Evolutionary conservation across 2,113 vertebrate species (phyloP).

Genomic region (Arothron firmamentum): DNA sequence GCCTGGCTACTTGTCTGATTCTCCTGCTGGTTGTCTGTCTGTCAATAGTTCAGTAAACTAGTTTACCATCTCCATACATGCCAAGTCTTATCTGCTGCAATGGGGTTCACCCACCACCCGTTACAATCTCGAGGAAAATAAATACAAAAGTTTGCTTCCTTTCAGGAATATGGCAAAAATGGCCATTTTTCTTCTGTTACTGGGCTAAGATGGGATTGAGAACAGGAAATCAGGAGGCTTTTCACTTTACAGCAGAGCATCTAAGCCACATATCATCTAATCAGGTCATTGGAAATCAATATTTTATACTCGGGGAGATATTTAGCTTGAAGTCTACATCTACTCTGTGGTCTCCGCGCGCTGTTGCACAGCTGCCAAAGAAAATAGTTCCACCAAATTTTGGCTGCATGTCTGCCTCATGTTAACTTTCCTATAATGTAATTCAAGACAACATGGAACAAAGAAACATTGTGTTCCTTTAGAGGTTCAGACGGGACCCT

Average conservation of each 20-base stretch:
- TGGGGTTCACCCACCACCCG: no score
- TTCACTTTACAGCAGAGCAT: slow-evolving; percentile 9
- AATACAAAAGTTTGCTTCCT: slow-evolving; percentile 20
- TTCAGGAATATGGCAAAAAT: slow-evolving; percentile 11
- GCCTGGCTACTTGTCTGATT: no score
- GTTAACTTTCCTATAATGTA: slow-evolving; percentile 10
- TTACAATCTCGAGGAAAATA: not conserved
- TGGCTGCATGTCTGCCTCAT: slow-evolving; percentile 31
- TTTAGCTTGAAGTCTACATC: slow-evolving; percentile 3
- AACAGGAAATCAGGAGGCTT: slow-evolving; percentile 17
- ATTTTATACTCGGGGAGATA: slow-evolving; percentile 8
- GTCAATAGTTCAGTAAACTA: no score
- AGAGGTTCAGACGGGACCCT: slow-evolving; percentile 24
- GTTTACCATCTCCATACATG: no score
- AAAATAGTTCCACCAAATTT: slow-evolving; percentile 38
- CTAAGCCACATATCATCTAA: slow-evolving; percentile 9
- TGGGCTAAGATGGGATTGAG: slow-evolving; percentile 5
- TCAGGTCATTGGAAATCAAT: slow-evolving; percentile 7
- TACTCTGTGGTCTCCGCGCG: slow-evolving; percentile 1
- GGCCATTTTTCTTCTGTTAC: slow-evolving; percentile 1
- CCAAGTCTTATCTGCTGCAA: no score
- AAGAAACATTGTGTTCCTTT: slow-evolving; percentile 19
- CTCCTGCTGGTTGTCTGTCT: no score
- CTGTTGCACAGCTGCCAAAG: slow-evolving; percentile 17
- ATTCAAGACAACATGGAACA: slow-evolving; percentile 6